These are phyloP conservation scores for Myrmecophaga tridactyla DNA, from an alignment of 2,113 vertebrate genomes.

Conservation along the genomic window DNA sequence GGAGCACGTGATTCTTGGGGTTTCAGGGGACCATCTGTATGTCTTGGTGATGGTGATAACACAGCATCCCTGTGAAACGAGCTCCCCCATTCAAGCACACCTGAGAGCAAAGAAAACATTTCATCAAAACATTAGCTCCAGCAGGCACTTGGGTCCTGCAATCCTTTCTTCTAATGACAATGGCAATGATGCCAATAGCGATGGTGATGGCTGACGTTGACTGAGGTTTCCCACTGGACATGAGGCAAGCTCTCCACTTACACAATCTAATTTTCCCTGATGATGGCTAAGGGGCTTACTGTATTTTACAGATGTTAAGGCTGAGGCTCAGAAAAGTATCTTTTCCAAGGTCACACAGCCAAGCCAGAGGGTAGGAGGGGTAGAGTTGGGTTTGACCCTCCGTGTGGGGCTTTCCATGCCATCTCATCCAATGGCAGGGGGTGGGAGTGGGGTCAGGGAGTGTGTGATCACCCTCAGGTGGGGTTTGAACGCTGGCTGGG, in stretches of 20 bases:
- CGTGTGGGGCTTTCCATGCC: accelerated
- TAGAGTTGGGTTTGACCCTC: accelerated
- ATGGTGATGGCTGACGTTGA: neutral
- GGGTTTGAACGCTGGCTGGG: neutral
- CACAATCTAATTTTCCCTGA: neutral
- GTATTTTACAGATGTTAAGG: neutral
- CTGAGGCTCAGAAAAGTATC: neutral
- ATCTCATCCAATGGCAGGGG: neutral
- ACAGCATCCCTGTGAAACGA: neutral
- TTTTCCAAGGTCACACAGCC: neutral
- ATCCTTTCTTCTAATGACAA: neutral
- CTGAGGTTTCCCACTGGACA: neutral
- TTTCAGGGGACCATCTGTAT: neutral
- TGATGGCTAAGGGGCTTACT: accelerated
- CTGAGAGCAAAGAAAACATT: neutral
- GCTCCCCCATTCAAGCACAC: neutral
- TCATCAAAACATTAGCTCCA: conserved; percentile 6
- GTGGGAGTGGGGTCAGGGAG: too few relatives aligned
- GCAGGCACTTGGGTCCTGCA: neutral
- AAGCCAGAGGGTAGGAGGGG: neutral
- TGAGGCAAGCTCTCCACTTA: neutral
- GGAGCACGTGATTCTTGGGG: neutral
- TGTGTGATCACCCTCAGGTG: neutral
- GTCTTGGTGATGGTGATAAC: neutral
- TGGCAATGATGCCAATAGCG: neutral